Conservation (phyloP, 2,888 invertebrate species). For the Salticus scenicus region DNA sequence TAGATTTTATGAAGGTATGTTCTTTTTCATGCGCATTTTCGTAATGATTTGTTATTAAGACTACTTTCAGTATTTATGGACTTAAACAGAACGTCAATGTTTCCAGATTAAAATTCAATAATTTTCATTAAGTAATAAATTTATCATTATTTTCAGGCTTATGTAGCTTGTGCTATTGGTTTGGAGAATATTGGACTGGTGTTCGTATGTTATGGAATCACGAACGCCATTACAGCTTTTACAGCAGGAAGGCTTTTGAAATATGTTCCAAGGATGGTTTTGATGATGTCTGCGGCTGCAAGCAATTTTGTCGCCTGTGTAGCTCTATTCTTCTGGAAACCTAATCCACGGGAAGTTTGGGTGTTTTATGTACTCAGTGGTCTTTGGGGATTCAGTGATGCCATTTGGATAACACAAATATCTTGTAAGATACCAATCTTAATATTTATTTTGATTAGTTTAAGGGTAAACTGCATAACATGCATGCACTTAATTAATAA, state of each 20-base stretch:
- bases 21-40: too few species aligned
- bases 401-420: conserved; percentile 98
- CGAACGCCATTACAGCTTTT: conserved; percentile 92
- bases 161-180: conserved; percentile 88
- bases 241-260: conserved; percentile 79
- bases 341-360: conserved; percentile 85
- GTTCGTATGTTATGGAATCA: conserved; percentile 97
- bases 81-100: too few species aligned
- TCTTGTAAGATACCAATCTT: too few species aligned
- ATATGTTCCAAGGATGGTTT: too few species aligned
- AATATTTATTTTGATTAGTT: too few species aligned
- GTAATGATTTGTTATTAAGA: too few species aligned
- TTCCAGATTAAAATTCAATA: too few species aligned
- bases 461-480: too few species aligned
- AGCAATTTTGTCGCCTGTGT: conserved; percentile 87
- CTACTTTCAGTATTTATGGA: too few species aligned
- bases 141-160: conserved; percentile 85
- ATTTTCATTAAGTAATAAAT: too few species aligned
- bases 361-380: conserved; percentile 92
- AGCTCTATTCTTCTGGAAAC: conserved; percentile 89
- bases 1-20: too few species aligned
- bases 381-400: conserved; percentile 95
- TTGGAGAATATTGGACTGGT: conserved; percentile 96
- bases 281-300: conserved; percentile 85
- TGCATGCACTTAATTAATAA: too few species aligned